Evolutionary conservation across 2,797 vertebrate genomes (phyloP), one percentile per base, ranked within the genome.

Genomic region (Scleropages formosus): DNA sequence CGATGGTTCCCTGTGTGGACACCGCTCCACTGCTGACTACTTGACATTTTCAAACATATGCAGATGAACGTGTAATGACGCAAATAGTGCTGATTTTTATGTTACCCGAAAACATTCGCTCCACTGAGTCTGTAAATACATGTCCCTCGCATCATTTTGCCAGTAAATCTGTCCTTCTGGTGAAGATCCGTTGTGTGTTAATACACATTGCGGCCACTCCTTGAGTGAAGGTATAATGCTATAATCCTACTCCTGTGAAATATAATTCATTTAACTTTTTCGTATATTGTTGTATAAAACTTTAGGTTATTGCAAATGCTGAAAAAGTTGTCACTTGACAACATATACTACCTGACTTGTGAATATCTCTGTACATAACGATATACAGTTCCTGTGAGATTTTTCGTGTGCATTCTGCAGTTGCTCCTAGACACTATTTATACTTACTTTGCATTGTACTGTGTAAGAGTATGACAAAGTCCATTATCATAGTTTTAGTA

Each of bases 361-460:
- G 61, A 74, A 78, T 76, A 75, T 74, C 47, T 78, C 73, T 82
- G 69, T 79, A 74, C 62, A 80, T 79, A 72, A 39, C 72, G 73
- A 77, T 72, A 72, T 64, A 49, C 51, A 65, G 26, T 59, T 67
- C 75, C 64, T 68, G 65, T 81, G 73, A 75, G 71, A 78, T 61
- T 74, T 62, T 63, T 72, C 44, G 76, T 75, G 63, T 65, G 68
- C 72, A 75, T 69, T 72, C 58, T 53, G 65, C 31, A 60, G 72
- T 59, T 67, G 66, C 89, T 72, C 88, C 82, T 93, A 83, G 89
- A 91, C 92, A 91, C 92, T 90, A 92, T 92, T 92, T 93, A 90
- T 93, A 90, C 91, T n/a, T 93, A 90, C 90, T 92, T 92, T 90
- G 46, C 88, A 85, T 88, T 89, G 86, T 91, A 89, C 87, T 90